Percentiles rank a stretch among this genome's conserved stretches.
Evolutionary conservation across 2,113 vertebrate genomes (phyloP).

Genomic region (Pomatostomus ruficeps): DNA sequence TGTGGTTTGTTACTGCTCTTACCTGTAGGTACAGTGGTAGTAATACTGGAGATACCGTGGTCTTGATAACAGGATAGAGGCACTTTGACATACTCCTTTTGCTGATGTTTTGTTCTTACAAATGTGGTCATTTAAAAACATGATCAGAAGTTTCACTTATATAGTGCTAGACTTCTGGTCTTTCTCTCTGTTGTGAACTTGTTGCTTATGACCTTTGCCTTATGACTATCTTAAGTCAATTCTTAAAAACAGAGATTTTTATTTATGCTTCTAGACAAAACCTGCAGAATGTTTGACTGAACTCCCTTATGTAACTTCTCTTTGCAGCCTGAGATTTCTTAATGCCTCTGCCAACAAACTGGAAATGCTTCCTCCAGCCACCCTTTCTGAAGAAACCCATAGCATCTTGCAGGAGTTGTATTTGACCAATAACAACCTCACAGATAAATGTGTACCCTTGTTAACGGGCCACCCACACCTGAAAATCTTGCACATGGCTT

Average conservation of each 20-base stretch:
- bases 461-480: conserved; percentile 90
- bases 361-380: conserved; percentile 90
- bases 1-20: neutral
- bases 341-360: conserved; percentile 96
- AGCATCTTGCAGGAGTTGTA: conserved; percentile 95
- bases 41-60: neutral
- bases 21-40: neutral
- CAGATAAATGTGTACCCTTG: conserved; percentile 92
- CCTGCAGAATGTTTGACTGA: neutral
- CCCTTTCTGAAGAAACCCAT: conserved; percentile 88
- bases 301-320: neutral
- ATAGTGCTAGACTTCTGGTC: neutral
- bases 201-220: neutral
- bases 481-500: conserved; percentile 93
- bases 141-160: neutral
- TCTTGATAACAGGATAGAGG: neutral
- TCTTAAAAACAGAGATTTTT: neutral
- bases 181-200: neutral
- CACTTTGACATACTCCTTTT: fast-evolving
- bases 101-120: neutral
- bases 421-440: conserved; percentile 93
- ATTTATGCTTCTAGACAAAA: neutral
- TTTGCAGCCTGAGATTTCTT: conserved; percentile 85
- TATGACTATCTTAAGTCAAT: neutral
- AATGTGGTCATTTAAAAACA: neutral